These are phyloP conservation scores for Zaprionus tsacasi DNA, from an alignment of 1,140 invertebrate species.

Conservation along the genomic window DNA sequence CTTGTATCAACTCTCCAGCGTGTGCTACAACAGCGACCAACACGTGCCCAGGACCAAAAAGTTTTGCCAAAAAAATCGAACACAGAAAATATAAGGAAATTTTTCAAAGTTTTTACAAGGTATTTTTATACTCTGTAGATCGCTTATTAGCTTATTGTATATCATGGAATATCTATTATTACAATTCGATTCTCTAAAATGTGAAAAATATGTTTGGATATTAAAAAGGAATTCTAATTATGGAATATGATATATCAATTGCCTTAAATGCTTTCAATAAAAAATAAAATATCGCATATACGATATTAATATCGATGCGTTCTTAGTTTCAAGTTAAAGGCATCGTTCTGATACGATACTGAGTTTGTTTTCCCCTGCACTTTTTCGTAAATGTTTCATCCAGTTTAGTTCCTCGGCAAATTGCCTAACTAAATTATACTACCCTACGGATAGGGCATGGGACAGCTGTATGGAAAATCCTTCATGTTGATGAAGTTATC, in stretches of 20 bases:
- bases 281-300: too few relatives aligned
- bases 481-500: conserved; percentile 76
- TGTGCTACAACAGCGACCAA: conserved; percentile 45
- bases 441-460: conserved; percentile 6
- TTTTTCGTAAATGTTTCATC: background rate
- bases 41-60: conserved; percentile 48
- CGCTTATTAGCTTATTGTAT: too few relatives aligned
- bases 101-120: background rate
- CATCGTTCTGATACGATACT: too few relatives aligned
- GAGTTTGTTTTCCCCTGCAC: too few relatives aligned
- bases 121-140: background rate
- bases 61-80: conserved; percentile 31
- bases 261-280: too few relatives aligned
- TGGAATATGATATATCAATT: too few relatives aligned
- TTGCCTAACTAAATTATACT: background rate
- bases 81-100: background rate
- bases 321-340: too few relatives aligned
- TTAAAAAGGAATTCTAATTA: too few relatives aligned
- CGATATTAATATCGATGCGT: too few relatives aligned
- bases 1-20: conserved; percentile 64
- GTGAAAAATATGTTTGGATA: too few relatives aligned
- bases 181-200: too few relatives aligned
- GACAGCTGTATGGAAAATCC: conserved; percentile 35
- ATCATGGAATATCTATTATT: too few relatives aligned
- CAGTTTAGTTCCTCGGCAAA: background rate